Evolutionary conservation across 1,140 invertebrate species (phyloP).

Genomic region (Bombus difficillimus): DNA sequence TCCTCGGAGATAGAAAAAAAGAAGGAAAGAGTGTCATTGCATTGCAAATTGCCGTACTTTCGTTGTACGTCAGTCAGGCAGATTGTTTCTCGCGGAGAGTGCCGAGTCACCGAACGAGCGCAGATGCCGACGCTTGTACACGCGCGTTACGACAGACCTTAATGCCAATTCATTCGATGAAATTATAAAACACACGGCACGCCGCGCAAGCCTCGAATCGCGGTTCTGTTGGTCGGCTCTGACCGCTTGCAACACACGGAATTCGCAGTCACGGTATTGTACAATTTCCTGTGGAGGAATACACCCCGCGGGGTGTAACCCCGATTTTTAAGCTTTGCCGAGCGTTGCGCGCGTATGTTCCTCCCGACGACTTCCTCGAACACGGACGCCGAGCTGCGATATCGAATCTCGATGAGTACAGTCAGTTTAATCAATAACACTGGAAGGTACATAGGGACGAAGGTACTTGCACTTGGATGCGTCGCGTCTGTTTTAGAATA

Average conservation of each 20-base stretch:
- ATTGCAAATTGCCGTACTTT: conserved; percentile 23
- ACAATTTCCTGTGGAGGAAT: conserved; percentile 40
- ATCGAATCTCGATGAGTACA: conserved; percentile 13
- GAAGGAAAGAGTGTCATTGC: background rate
- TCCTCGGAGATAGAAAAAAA: background rate
- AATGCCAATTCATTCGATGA: conserved; percentile 65
- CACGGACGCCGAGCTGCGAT: conserved; percentile 11
- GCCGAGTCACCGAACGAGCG: conserved; percentile 49
- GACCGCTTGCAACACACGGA: conserved; percentile 44
- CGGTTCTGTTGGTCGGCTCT: background rate
- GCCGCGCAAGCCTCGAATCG: conserved; percentile 34
- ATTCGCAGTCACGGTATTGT: conserved; percentile 47
- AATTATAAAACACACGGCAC: conserved; percentile 60
- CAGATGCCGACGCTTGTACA: conserved; percentile 30
- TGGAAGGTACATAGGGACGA: background rate
- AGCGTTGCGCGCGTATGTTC: background rate
- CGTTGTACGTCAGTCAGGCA: conserved; percentile 14
- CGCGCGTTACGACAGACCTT: conserved; percentile 45
- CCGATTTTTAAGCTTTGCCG: conserved; percentile 6
- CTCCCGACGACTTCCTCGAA: conserved; percentile 27
- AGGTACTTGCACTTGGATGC: background rate
- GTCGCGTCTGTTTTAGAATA: background rate
- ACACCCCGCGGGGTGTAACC: conserved; percentile 19
- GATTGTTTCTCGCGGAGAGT: conserved; percentile 53
- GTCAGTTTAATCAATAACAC: background rate